Percentiles rank a stretch among this genome's conserved stretches.
phyloP scores from a whole-genome alignment of 2,888 invertebrate species.

The Julus scandinavius region DNA sequence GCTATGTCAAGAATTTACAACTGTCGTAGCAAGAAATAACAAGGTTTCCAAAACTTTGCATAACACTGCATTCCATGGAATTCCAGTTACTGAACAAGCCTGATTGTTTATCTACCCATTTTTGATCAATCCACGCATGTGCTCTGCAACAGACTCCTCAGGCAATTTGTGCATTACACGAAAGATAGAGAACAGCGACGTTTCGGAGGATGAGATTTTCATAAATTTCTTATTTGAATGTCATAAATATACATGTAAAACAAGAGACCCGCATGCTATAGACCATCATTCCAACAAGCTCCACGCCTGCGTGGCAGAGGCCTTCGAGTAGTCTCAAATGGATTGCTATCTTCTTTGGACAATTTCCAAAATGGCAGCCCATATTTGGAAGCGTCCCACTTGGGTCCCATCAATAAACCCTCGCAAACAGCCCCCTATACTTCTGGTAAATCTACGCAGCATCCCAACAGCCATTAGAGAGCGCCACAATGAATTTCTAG shows the following conservation, averaged over 20 bases:
- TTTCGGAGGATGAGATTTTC: neutral
- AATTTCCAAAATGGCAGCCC: conserved; percentile 12
- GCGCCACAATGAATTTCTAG: neutral
- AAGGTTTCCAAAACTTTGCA: no score
- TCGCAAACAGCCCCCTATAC: neutral
- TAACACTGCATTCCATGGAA: no score
- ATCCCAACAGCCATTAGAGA: neutral
- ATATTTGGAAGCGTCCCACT: neutral
- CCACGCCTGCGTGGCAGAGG: neutral
- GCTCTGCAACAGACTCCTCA: neutral
- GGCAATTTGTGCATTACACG: neutral
- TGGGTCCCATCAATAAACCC: conserved; percentile 3
- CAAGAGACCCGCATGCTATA: neutral
- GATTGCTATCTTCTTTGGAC: conserved; percentile 21
- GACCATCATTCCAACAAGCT: neutral
- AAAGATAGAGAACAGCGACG: neutral
- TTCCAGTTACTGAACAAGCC: no score
- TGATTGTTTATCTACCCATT: neutral
- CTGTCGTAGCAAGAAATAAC: no score
- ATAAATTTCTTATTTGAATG: neutral
- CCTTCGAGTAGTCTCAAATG: conserved; percentile 2
- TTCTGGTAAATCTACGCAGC: neutral
- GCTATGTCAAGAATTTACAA: no score
- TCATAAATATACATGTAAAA: neutral
- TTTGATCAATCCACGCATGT: neutral